These are phyloP conservation scores for Orius insidiosus DNA, from an alignment of 1,140 invertebrate genomes.

Conservation along the genomic window DNA sequence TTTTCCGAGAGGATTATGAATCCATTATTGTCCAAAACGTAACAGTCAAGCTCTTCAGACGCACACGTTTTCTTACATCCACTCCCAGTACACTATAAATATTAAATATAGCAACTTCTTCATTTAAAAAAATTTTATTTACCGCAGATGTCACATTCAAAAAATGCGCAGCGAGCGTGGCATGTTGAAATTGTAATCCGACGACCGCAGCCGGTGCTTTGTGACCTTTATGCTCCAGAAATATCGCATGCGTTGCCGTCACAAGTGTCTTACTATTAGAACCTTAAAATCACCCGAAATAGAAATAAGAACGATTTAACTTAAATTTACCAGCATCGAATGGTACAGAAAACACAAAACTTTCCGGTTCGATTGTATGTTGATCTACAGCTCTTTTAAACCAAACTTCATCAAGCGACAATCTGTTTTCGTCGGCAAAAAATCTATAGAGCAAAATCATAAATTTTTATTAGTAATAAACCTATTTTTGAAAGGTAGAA, in stretches of 20 bases:
- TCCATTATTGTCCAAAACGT: conserved; percentile 81
- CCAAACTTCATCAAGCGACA: conserved; percentile 78
- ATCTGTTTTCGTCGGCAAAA: conserved; percentile 61
- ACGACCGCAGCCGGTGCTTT: conserved; percentile 79
- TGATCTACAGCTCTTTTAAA: conserved; percentile 86
- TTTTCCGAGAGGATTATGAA: conserved; percentile 84
- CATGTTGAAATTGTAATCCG: conserved; percentile 68
- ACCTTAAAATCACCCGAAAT: conserved; percentile 21
- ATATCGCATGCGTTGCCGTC: conserved; percentile 78
- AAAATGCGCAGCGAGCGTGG: conserved; percentile 61
- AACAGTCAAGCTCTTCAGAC: conserved; percentile 73
- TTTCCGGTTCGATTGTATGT: conserved; percentile 64
- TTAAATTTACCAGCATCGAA: conserved; percentile 47
- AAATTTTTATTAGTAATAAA: conserved; percentile 9
- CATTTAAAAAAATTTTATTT: conserved; percentile 26
- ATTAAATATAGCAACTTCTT: background rate
- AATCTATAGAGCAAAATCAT: conserved; percentile 29
- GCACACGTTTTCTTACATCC: conserved; percentile 67
- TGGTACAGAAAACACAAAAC: conserved; percentile 83
- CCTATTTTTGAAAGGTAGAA: background rate
- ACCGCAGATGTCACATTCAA: conserved; percentile 71
- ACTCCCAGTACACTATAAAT: conserved; percentile 47
- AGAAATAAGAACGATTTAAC: conserved; percentile 9
- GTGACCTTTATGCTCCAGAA: conserved; percentile 64
- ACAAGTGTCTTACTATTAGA: conserved; percentile 44